phyloP scores from a whole-genome alignment of 2,888 invertebrate genomes.

The Rambutsinella grinnellia region DNA sequence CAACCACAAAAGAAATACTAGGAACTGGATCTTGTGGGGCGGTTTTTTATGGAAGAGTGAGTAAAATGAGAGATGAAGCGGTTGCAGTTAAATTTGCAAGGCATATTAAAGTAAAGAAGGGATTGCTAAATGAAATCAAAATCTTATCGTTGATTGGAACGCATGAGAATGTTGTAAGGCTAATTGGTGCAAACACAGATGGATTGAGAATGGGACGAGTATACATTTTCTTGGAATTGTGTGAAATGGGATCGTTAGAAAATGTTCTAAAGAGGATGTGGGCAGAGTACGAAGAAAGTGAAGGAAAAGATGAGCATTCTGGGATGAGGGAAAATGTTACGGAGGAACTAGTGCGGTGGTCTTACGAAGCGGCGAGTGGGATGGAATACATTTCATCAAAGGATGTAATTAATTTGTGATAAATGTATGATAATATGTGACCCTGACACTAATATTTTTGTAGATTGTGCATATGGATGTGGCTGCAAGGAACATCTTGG shows the following conservation, averaged over 20 bases:
- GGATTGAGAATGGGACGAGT: not conserved
- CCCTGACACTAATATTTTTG: no score
- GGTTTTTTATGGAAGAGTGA: no score
- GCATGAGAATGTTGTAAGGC: not conserved
- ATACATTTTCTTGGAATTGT: not conserved
- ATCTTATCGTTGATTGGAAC: not conserved
- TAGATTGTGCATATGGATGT: no score
- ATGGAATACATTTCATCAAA: slow-evolving; percentile 3
- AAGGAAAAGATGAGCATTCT: not conserved
- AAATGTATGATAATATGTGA: no score
- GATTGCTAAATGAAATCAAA: slow-evolving; percentile 1
- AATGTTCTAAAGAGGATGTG: not conserved
- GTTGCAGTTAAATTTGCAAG: not conserved
- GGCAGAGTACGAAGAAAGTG: no score
- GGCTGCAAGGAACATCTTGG: no score
- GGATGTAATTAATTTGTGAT: not conserved
- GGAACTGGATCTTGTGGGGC: no score
- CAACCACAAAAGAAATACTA: no score
- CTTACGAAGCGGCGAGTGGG: not conserved
- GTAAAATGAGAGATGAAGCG: no score
- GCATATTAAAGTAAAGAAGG: not conserved
- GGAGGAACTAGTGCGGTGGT: not conserved
- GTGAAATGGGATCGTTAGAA: slow-evolving; percentile 3
- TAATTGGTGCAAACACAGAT: not conserved
- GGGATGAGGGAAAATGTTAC: not conserved